Base-by-base conservation (phyloP, 2,113 vertebrate species). In the Morone chrysops region DNA sequence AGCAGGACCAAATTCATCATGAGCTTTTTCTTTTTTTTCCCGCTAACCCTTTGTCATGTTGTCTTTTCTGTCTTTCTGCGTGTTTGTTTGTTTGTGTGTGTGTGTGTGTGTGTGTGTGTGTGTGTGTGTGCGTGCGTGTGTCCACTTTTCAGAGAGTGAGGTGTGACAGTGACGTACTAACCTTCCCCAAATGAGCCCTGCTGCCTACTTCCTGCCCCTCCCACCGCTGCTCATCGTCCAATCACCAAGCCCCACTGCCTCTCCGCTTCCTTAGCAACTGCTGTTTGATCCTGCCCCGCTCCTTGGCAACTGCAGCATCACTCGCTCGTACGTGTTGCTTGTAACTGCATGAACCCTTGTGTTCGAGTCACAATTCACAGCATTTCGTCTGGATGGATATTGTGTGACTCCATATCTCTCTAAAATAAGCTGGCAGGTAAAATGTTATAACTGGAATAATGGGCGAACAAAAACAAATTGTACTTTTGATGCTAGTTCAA, bases 111-210 rank as follows among this genome's bases (percentile, higher is more conserved):
- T 67, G 16, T 10, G 43, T 10, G 43, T 45, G 54, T 60, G 75
- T 54, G 47, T 53, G 48, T 62, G 36, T 63, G 60, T 31, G 22
- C 45, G 38, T 53, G 22, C 31, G 61, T 93, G 94, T 92, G 40
- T 79, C 45, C 90, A 83, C 85, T 85, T 95, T 95, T 67, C 93
- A 95, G 94, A 96, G 94, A 91, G 84, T 92, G 82, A 94, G 86
- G 88, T 94, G 90, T 95, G 93, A 91, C 93, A 73, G 80, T 92
- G 92, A 94, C 8, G 92, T 90, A 89, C 91, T 96, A 92, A 68
- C 36, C 2, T 76, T 90, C 18, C 0, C 0, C 31, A 91, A 62
- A 20, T 56, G 71, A 67, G 48, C 76, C 78, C 91, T 20, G 65
- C 86, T 68, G 17, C 69, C 87, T 62, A 25, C 90, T 66, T 90